Evolutionary conservation across 1,140 invertebrate genomes (phyloP), one percentile per base, ranked within the genome.

Genomic region (Cylas formicarius): DNA sequence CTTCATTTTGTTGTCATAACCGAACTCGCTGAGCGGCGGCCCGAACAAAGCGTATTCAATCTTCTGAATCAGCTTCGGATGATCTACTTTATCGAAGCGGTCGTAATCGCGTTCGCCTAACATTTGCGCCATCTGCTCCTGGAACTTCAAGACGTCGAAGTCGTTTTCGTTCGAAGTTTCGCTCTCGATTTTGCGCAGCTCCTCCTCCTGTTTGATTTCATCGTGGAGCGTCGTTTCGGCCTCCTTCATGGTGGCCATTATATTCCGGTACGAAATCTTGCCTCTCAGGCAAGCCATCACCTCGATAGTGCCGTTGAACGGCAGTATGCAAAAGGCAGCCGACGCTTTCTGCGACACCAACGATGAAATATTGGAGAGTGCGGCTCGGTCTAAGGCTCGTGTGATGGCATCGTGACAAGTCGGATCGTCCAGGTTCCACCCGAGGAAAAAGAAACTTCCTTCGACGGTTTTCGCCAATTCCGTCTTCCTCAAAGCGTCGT

Each of bases 71-170:
- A 63, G 43, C 24, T 27, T 29, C 1, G 50, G 26, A 36, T 53
- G 48, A 37, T 63, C 48, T 31, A 56, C 29, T 38, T 37, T 29
- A 24, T 60, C 52, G 38, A 57, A 63, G 35, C 41, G 24, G 39
- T 61, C 58, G 42, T 60, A 63, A 48, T 63, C 61, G 24, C 61
- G 35, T 37, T 63, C 56, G 7, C 56, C 57, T 9, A 63, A 32
- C 28, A 41, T 38, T 22, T 63, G 50, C n/a, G 49, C 57, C 49
- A 56, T 58, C 9, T 52, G 27, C 33, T 50, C 50, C 34, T 63
- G 61, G 16, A 51, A 56, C 19, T 52, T 48, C 21, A 41, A 23
- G 17, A 53, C 48, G 21, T 24, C 29, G 10, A 58, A 37, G 29
- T 54, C 44, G 24, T 48, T 42, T 6, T 41, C 17, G 13, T 32